Percentiles rank a stretch among this genome's conserved stretches.
Conservation (phyloP, 2,888 invertebrate species). For the Trissonchulus latispiculum region DNA sequence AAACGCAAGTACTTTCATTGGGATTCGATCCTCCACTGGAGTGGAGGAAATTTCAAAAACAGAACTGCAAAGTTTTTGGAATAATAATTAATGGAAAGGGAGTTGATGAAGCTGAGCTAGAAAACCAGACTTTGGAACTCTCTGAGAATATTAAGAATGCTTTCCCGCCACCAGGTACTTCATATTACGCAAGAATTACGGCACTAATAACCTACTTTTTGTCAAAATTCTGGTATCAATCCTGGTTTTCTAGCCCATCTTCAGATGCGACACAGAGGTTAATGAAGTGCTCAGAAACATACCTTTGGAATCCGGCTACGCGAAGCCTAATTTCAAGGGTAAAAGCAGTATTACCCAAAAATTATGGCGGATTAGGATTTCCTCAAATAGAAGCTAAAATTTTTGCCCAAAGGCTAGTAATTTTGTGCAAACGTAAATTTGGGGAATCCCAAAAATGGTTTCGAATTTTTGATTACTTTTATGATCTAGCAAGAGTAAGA, state of each 20-base stretch:
- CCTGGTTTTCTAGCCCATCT: neutral
- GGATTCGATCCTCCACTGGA: too few relatives aligned
- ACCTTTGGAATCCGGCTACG: neutral
- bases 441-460: neutral
- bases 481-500: neutral
- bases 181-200: neutral
- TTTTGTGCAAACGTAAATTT: neutral
- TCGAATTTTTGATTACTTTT: neutral
- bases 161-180: too few relatives aligned
- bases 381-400: neutral
- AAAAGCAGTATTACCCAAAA: neutral
- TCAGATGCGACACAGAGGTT: neutral
- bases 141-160: neutral
- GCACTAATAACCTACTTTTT: neutral
- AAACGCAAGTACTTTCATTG: too few relatives aligned
- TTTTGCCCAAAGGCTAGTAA: neutral
- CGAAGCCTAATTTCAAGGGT: neutral
- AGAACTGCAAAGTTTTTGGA: too few relatives aligned
- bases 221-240: neutral
- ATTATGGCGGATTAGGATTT: neutral
- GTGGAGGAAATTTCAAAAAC: too few relatives aligned
- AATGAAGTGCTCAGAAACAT: neutral
- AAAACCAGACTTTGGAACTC: neutral
- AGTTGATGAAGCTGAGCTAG: too few relatives aligned
- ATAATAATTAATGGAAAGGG: too few relatives aligned